Evolutionary conservation across 2,113 vertebrate species (phyloP).

Genomic region (Mormyrus iriodes): DNA sequence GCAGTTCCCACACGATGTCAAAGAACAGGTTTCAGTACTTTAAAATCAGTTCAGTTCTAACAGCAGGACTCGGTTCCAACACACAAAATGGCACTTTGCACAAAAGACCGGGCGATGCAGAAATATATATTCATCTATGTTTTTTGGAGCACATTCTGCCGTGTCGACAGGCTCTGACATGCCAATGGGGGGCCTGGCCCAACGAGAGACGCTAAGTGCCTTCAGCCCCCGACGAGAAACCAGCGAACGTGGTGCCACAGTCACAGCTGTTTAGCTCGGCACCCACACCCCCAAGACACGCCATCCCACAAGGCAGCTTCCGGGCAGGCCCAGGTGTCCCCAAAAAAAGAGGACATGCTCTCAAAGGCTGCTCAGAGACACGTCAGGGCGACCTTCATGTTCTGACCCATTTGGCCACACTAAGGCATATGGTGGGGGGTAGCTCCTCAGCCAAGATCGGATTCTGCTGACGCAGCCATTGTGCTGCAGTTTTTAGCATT

Average conservation of each 20-base stretch:
- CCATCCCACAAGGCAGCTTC: not conserved
- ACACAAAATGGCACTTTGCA: not conserved
- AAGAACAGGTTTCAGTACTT: not conserved
- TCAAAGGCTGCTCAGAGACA: not conserved
- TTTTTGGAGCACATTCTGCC: not conserved
- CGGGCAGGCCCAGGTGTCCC: not conserved
- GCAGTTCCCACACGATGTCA: not conserved
- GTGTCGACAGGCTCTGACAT: not conserved
- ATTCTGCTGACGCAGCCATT: not conserved
- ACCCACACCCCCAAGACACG: not conserved
- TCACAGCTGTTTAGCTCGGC: not conserved
- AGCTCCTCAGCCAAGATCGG: not conserved
- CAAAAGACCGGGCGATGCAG: not conserved
- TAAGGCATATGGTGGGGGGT: not conserved
- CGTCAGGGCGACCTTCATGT: not conserved
- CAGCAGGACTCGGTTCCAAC: not conserved
- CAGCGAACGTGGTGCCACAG: not conserved
- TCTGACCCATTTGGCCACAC: not conserved
- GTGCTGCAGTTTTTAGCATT: not conserved
- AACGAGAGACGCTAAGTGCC: not conserved
- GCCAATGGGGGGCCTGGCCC: not conserved
- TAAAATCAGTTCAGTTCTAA: not conserved
- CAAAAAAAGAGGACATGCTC: not conserved
- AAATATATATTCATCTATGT: not conserved
- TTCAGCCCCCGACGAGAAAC: not conserved